Evolutionary conservation across 1,140 invertebrate species (phyloP).

Genomic region (Semibalanus balanoides): DNA sequence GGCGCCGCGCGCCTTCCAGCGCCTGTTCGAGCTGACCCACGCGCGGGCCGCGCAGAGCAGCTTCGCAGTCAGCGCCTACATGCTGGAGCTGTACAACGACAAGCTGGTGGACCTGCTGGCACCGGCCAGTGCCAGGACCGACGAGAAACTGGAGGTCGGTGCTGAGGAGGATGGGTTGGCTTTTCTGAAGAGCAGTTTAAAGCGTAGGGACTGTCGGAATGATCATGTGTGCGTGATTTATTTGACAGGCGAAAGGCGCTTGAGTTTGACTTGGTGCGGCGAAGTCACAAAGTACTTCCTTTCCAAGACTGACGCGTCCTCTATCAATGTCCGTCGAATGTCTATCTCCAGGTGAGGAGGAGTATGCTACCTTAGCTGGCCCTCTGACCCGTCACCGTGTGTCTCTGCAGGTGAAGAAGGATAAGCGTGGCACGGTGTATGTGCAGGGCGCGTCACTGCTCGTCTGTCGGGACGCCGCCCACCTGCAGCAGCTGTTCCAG

Average conservation of each 20-base stretch:
- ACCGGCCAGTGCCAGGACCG: neutral
- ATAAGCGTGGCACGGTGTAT: constrained; percentile 36
- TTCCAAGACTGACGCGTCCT: too few species aligned
- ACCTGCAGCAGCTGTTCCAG: constrained; percentile 32
- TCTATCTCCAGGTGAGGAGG: too few species aligned
- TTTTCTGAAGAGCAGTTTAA: too few species aligned
- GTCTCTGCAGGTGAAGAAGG: constrained; percentile 34
- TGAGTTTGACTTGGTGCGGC: too few species aligned
- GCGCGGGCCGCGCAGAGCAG: constrained; percentile 47
- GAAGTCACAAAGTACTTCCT: too few species aligned
- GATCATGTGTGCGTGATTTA: too few species aligned
- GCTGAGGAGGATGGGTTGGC: neutral
- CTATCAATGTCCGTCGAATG: too few species aligned
- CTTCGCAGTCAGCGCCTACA: constrained; percentile 38
- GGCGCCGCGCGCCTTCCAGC: constrained; percentile 64
- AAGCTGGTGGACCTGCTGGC: constrained; percentile 56
- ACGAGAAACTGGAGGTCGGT: constrained; percentile 14
- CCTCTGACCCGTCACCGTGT: too few species aligned
- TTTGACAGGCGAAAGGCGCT: too few species aligned
- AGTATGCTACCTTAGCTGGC: too few species aligned
- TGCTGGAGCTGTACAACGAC: constrained; percentile 41
- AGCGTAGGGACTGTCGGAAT: too few species aligned
- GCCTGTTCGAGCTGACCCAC: constrained; percentile 62
- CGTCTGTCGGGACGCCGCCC: constrained; percentile 27
- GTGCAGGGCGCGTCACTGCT: constrained; percentile 32